Evolutionary conservation across 2,113 vertebrate species (phyloP).

Genomic region (Melanotaenia duboulayi): DNA sequence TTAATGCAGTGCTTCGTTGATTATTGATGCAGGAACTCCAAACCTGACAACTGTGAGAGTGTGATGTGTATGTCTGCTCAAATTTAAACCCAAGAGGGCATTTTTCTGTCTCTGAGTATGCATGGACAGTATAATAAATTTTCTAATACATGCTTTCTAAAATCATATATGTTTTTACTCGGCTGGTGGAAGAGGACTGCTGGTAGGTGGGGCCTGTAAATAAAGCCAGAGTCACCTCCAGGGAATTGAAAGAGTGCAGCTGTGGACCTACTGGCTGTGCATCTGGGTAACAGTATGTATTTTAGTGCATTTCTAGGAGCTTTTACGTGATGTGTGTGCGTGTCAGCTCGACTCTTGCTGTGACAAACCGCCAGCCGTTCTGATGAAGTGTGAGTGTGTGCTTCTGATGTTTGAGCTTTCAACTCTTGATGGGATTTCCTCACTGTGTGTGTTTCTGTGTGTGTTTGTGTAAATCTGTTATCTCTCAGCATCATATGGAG

Average conservation of each 20-base stretch:
- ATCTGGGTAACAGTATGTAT: slow-evolving; percentile 53
- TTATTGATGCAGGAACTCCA: slow-evolving; percentile 77
- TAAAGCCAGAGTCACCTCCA: slow-evolving; percentile 34
- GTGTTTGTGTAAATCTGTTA: slow-evolving; percentile 46
- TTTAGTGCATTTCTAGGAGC: slow-evolving; percentile 25
- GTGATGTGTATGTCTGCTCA: slow-evolving; percentile 33
- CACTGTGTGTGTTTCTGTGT: slow-evolving; percentile 29
- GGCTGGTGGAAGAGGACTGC: slow-evolving; percentile 7
- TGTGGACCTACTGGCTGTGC: slow-evolving; percentile 45
- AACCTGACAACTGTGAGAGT: slow-evolving; percentile 70
- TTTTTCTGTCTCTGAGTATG: neutral
- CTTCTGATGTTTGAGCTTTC: slow-evolving; percentile 51
- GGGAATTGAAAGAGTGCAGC: slow-evolving; percentile 48
- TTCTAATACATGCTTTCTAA: slow-evolving; percentile 1
- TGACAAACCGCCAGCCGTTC: slow-evolving; percentile 45
- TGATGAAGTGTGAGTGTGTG: slow-evolving; percentile 24
- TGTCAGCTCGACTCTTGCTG: slow-evolving; percentile 27
- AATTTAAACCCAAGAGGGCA: slow-evolving; percentile 12
- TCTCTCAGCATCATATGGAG: slow-evolving; percentile 49
- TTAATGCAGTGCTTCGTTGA: slow-evolving; percentile 69
- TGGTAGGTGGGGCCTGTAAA: slow-evolving; percentile 53
- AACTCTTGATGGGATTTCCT: slow-evolving; percentile 62
- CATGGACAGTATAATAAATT: slow-evolving; percentile 8
- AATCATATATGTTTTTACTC: neutral
- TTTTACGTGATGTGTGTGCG: slow-evolving; percentile 18